Evolutionary conservation across 2,888 invertebrate genomes (phyloP).

Genomic region (Phengaris alcon): DNA sequence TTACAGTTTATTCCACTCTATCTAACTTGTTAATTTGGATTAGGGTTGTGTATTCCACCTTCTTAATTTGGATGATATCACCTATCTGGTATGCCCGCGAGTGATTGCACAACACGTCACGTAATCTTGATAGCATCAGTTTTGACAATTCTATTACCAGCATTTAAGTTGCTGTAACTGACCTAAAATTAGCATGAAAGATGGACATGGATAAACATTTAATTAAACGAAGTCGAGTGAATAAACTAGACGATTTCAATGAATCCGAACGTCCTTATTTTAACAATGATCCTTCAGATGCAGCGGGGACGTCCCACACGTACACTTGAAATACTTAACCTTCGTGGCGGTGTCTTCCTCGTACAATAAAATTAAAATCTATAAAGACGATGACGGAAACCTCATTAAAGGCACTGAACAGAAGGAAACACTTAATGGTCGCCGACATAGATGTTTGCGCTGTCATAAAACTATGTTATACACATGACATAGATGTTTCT

Average conservation of each 20-base stretch:
- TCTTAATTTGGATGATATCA: slow-evolving; percentile 12
- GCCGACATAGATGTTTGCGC: slow-evolving; percentile 27
- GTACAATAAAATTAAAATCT: slow-evolving; percentile 39
- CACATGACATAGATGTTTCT: slow-evolving; percentile 11
- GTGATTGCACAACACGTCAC: neutral
- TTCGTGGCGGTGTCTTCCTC: slow-evolving; percentile 40
- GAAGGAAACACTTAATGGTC: slow-evolving; percentile 36
- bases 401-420: slow-evolving; percentile 30
- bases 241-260: neutral
- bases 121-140: slow-evolving; percentile 1
- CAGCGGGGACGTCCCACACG: slow-evolving; percentile 30
- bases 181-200: neutral
- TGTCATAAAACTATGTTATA: slow-evolving; percentile 18
- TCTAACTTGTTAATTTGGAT: too few relatives aligned
- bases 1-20: too few relatives aligned
- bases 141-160: slow-evolving; percentile 17
- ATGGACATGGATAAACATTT: neutral
- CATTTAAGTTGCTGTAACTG: neutral
- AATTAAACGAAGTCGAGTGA: neutral
- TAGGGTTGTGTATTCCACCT: neutral
- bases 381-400: slow-evolving; percentile 43
- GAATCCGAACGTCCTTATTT: neutral
- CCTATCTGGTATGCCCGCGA: neutral
- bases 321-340: slow-evolving; percentile 37
- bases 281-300: slow-evolving; percentile 7